phyloP scores from a whole-genome alignment of 2,113 vertebrate species.

The Edolisoma coerulescens region DNA sequence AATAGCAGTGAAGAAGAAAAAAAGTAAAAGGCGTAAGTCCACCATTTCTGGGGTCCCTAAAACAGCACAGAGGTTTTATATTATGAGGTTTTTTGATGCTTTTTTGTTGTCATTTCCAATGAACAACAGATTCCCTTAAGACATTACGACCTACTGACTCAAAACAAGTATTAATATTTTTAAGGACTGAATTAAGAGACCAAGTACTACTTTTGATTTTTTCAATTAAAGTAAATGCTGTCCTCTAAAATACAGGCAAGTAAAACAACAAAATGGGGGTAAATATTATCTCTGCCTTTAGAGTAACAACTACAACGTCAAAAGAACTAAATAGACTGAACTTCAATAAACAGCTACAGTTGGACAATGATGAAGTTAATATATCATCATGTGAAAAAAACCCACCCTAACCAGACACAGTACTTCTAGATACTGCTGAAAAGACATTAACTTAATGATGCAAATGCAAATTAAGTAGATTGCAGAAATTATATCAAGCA shows the following conservation, averaged over 20 bases:
- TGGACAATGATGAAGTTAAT: neutral
- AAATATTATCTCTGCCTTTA: neutral
- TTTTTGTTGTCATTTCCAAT: neutral
- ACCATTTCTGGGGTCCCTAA: neutral
- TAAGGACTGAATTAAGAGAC: neutral
- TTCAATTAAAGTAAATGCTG: neutral
- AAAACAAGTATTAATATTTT: neutral
- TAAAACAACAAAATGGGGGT: neutral
- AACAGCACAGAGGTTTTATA: neutral
- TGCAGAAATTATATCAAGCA: neutral
- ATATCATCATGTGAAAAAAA: neutral
- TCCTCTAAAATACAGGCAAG: neutral
- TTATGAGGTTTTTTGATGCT: neutral
- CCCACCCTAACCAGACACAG: neutral
- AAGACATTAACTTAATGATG: neutral
- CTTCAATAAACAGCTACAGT: neutral
- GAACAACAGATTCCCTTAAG: neutral
- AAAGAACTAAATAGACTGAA: neutral
- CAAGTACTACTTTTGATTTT: neutral
- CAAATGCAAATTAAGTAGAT: neutral
- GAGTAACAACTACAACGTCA: neutral
- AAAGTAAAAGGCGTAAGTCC: neutral
- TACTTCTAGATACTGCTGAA: neutral
- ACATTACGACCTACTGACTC: neutral
- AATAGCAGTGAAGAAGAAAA: neutral